Percentiles rank a stretch among this genome's conserved stretches.
Conservation (phyloP, 1,140 invertebrate genomes). For the Protaetia brevitarsis region DNA sequence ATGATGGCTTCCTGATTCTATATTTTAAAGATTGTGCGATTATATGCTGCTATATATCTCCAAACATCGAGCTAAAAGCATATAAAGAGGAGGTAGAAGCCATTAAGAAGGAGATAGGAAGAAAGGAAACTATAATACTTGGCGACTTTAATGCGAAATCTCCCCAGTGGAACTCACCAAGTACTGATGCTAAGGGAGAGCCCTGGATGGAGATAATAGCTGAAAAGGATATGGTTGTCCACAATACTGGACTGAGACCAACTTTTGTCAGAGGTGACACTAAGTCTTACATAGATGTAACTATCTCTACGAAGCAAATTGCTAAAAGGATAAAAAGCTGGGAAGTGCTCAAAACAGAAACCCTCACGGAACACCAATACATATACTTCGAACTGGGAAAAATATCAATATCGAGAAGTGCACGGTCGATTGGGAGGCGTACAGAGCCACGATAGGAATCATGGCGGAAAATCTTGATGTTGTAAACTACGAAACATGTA, state of each 20-base stretch:
- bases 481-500: not conserved
- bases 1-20: not conserved
- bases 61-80: not conserved
- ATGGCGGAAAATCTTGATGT: not conserved
- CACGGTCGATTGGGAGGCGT: not conserved
- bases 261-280: constrained; percentile 28
- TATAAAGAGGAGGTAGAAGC: not conserved
- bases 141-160: constrained; percentile 39
- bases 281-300: constrained; percentile 31
- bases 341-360: not conserved
- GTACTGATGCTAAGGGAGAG: constrained; percentile 31
- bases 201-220: constrained; percentile 24
- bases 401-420: not conserved
- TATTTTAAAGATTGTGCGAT: not conserved
- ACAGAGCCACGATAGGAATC: not conserved
- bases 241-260: constrained; percentile 24
- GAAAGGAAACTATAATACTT: constrained; percentile 27
- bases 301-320: constrained; percentile 22
- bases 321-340: constrained; percentile 7
- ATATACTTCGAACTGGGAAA: not conserved
- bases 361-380: not conserved
- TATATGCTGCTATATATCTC: not conserved
- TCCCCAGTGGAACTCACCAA: constrained; percentile 31
- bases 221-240: constrained; percentile 19
- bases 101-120: not conserved